A percentile compares a stretch with the other conserved stretches of the same genome.
Evolutionary conservation across 1,140 invertebrate genomes (phyloP).

Genomic region (Drosophila sp.): DNA sequence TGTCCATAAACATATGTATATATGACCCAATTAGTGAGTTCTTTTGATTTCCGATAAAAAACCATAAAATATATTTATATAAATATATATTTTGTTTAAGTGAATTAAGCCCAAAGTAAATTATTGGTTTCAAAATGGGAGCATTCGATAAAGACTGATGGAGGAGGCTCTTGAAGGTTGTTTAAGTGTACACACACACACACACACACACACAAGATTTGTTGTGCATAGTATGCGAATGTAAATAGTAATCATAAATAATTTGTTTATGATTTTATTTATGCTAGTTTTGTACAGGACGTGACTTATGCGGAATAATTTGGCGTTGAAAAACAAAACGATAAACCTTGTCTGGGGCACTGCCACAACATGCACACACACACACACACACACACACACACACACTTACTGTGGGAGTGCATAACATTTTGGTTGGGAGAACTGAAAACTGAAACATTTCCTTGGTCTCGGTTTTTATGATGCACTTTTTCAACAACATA

Average conservation of each 20-base stretch:
- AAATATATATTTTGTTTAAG: not conserved
- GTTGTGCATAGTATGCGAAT: slow-evolving; percentile 34
- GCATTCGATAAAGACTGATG: slow-evolving; percentile 30
- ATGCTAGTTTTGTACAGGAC: slow-evolving; percentile 59
- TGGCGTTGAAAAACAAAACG: slow-evolving; percentile 61
- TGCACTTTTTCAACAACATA: slow-evolving; percentile 51
- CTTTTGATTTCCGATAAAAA: not conserved
- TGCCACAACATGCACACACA: slow-evolving; percentile 2
- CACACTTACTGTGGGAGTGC: not conserved
- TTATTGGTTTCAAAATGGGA: slow-evolving; percentile 36
- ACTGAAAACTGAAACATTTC: slow-evolving; percentile 49
- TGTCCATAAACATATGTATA: not conserved
- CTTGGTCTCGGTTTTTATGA: slow-evolving; percentile 62
- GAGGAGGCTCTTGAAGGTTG: slow-evolving; percentile 38
- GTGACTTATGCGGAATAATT: slow-evolving; percentile 65
- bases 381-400: slow-evolving; percentile 3
- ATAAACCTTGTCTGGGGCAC: slow-evolving; percentile 78
- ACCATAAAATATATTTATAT: not conserved
- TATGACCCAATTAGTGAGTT: slow-evolving; percentile 1
- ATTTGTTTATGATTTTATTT: slow-evolving; percentile 29
- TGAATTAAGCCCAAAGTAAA: slow-evolving; percentile 28
- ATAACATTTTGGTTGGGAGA: slow-evolving; percentile 4
- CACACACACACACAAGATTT: slow-evolving; percentile 22
- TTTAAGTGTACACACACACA: slow-evolving; percentile 27
- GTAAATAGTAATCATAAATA: slow-evolving; percentile 31